Evolutionary conservation across 2,797 vertebrate genomes (phyloP), one percentile per base, ranked within the genome.

Genomic region (Eupleurogrammus muticus): DNA sequence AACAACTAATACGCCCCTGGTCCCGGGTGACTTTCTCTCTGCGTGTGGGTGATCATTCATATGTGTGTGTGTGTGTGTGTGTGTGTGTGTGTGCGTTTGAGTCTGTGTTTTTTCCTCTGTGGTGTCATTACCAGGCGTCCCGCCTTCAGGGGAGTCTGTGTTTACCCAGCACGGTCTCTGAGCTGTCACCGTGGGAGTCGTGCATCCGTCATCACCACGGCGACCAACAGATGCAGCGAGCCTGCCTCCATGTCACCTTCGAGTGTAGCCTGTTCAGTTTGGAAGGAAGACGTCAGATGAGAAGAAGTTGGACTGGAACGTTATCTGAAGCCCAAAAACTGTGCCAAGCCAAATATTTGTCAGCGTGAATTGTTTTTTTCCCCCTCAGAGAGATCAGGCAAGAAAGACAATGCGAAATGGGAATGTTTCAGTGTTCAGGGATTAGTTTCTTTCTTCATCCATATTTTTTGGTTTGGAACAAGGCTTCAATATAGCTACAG

Each of bases 71-170:
- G 20, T 52, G 58, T 69, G n/a, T n/a, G n/a, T n/a, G n/a, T n/a
- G 23, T 47, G 62, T 48, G 17, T 35, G 35, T 56, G 1, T 71
- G 36, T 5, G 21, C 10, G 40, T 55, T 40, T 53, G 5, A 32
- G 34, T 63, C 13, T 28, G 32, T 76, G 52, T 71, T 80, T 80
- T 80, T 78, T 83, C 89, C 89, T 73, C 76, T 75, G 81, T 69
- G 88, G 90, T 84, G 89, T 93, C 91, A 94, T 94, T 94, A 94
- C 79, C 71, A 64, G 81, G 75, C 80, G 80, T 80, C 79, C 80
- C 68, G 23, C 78, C 89, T 92, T 80, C 91, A 14, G 67, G 79
- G 87, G 92, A 80, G 74, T 50, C 79, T 60, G 7, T 92, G 92
- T 94, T 94, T 92, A 90, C 87, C 85, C 89, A 89, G 92, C 87